Evolutionary conservation across 2,113 vertebrate genomes (phyloP), one percentile per base, ranked within the genome.

Genomic region (Himantopus leucocephalus): DNA sequence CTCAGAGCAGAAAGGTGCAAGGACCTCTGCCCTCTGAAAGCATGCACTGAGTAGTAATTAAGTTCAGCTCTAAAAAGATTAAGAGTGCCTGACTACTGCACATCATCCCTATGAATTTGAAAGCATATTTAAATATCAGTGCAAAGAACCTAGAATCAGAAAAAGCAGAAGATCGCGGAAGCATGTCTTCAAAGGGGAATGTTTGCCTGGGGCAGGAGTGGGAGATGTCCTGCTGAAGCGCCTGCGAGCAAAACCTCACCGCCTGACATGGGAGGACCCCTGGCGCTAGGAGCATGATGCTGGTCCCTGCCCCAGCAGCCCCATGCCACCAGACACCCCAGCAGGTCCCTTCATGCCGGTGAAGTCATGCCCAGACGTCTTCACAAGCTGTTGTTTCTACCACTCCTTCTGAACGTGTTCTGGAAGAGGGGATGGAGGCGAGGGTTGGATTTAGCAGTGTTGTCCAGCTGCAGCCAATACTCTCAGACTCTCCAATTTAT

Each of bases 241-340:
- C 6, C 47, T 2, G 11, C 17, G 9, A 47, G 39, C 12, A 34
- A 37, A 59, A 16, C 1, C 32, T 22, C 21, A 0, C 8, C 4
- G 7, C 4, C 0, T 6, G 53, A 16, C 7, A 35, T 12, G 11
- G 5, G 15, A 32, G 34, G 18, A 72, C 6, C 7, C 5, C 35
- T 32, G 8, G 15, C 35, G 58, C 7, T 0, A 19, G 55, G 13
- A 39, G 3, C 14, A 12, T 1, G 16, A 5, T 3, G 9, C 17
- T 53, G 45, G n/a, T 6, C 29, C 21, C 64, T 47, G 58, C 10
- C 48, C 43, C 20, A 32, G 60, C 21, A 74, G n/a, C 53, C 37
- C n/a, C 53, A 5, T 2, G 2, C 32, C 67, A 53, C 45, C 70
- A 37, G 41, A 11, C 29, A 63, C 8, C 34, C 34, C 37, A 30